phyloP scores from a whole-genome alignment of 2,888 invertebrate species.

The Cyclophora punctaria region DNA sequence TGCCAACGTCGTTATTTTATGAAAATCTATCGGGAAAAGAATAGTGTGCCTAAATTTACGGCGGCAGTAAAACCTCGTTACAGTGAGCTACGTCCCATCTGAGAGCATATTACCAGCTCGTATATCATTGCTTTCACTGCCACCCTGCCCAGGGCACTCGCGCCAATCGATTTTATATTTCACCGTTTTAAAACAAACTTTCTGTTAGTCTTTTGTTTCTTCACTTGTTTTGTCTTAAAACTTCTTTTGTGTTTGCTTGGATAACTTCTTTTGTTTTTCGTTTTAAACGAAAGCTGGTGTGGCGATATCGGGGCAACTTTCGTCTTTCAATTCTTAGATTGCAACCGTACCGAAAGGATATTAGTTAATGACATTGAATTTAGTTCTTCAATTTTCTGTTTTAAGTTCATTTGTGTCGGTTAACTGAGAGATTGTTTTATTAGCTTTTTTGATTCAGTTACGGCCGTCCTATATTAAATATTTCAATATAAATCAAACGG shows the following conservation, averaged over 20 bases:
- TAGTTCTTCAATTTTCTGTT: no score
- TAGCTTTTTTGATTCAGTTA: not conserved
- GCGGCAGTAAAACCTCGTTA: constrained; percentile 69
- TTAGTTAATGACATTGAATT: no score
- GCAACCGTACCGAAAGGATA: no score
- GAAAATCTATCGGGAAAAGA: constrained; percentile 63
- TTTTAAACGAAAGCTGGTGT: no score
- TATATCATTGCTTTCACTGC: constrained; percentile 31
- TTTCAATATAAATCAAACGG: constrained; percentile 9
- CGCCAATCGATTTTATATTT: constrained; percentile 5
- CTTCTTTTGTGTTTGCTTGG: no score
- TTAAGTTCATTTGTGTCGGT: no score
- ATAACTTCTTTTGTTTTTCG: no score
- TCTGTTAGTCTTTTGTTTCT: not conserved
- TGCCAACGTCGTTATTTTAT: constrained; percentile 49
- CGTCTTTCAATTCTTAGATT: no score
- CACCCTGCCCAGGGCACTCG: constrained; percentile 16
- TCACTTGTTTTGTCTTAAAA: no score
- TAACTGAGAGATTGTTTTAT: no score
- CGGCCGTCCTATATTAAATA: no score
- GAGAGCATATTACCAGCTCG: constrained; percentile 41
- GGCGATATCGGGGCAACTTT: no score
- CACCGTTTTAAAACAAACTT: not conserved
- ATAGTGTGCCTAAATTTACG: constrained; percentile 67
- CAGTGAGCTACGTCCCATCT: constrained; percentile 60